These are phyloP conservation scores for Mus spicilegus DNA, from an alignment of 2,113 vertebrate genomes.

Conservation along the genomic window DNA sequence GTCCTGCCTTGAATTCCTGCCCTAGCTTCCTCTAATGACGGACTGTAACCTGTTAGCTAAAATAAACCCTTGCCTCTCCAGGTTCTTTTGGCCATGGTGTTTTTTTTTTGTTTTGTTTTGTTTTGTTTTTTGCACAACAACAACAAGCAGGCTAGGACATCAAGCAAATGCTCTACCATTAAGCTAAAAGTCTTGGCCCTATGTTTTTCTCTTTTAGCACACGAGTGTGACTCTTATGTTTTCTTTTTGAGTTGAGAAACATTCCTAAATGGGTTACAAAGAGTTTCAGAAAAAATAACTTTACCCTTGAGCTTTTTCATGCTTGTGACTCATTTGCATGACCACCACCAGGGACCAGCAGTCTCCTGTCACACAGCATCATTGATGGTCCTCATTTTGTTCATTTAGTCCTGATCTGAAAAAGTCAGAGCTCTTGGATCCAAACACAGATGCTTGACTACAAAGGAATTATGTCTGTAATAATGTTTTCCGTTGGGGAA, in stretches of 20 bases:
- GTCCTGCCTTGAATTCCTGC: background rate
- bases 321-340: background rate
- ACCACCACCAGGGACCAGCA: background rate
- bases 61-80: background rate
- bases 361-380: background rate
- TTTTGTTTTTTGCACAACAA: background rate
- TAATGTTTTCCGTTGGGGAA: slow-evolving; percentile 2
- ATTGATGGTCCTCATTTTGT: background rate
- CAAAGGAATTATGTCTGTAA: slow-evolving; percentile 14
- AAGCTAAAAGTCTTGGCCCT: background rate
- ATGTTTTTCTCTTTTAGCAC: background rate
- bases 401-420: background rate
- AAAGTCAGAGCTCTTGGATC: background rate
- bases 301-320: background rate
- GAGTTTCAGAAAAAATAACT: background rate
- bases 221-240: background rate
- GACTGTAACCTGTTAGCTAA: background rate
- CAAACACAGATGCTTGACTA: background rate
- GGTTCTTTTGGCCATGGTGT: background rate
- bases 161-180: background rate
- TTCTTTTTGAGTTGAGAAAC: slow-evolving; percentile 10
- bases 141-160: background rate
- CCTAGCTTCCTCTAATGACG: background rate
- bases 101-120: too few relatives aligned
- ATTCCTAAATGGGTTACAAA: slow-evolving; percentile 32